phyloP scores from a whole-genome alignment of 2,888 invertebrate genomes.

The Lobophora halterata region DNA sequence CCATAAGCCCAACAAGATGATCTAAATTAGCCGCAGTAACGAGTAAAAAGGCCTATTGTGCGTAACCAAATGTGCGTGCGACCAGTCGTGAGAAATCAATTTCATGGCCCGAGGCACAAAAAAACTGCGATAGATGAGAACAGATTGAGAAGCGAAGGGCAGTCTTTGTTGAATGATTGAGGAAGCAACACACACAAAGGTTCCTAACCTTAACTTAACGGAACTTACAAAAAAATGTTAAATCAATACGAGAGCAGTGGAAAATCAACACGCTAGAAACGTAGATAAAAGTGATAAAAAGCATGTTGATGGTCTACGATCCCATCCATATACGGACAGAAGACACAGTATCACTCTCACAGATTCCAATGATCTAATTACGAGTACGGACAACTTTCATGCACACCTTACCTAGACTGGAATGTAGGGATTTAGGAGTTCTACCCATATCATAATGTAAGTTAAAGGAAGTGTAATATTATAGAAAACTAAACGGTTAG shows the following conservation, averaged over 20 bases:
- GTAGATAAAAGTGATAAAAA: constrained; percentile 2
- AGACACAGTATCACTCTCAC: constrained; percentile 13
- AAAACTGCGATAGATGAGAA: constrained; percentile 21
- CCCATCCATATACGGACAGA: constrained; percentile 1
- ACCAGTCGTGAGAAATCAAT: constrained; percentile 47
- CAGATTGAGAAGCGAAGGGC: constrained; percentile 23
- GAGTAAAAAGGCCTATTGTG: constrained; percentile 40
- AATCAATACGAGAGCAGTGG: too few relatives aligned
- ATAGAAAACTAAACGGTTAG: constrained; percentile 8
- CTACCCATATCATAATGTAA: too few relatives aligned
- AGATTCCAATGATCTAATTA: constrained; percentile 23
- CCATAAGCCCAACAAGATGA: constrained; percentile 22
- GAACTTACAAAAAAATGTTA: too few relatives aligned
- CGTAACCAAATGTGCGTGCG: constrained; percentile 35
- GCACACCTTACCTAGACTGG: constrained; percentile 15
- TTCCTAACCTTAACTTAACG: too few relatives aligned
- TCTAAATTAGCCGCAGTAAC: constrained; percentile 34
- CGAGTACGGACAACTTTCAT: constrained; percentile 19
- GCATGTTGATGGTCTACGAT: not conserved
- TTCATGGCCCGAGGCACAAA: constrained; percentile 37
- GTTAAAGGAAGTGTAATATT: too few relatives aligned
- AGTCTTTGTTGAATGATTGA: constrained; percentile 32
- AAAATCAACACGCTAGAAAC: too few relatives aligned
- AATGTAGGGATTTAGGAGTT: too few relatives aligned
- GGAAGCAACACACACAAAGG: too few relatives aligned